A percentile compares a stretch with the other conserved stretches of the same genome.
These are phyloP conservation scores for Phasia obesa DNA, from an alignment of 2,888 invertebrate genomes.

Conservation along the genomic window DNA sequence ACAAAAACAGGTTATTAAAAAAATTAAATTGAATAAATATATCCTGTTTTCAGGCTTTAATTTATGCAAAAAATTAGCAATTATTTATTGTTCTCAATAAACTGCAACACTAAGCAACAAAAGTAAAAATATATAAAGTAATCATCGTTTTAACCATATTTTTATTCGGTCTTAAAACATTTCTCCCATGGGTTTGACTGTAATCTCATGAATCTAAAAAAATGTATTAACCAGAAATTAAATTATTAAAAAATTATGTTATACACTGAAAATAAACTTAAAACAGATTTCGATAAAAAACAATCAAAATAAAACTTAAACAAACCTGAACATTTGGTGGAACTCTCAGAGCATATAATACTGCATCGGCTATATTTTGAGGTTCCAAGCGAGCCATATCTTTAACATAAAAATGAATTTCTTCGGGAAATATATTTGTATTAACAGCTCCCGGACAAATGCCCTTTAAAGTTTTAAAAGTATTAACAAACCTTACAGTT, in stretches of 20 bases:
- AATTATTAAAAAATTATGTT: too few relatives aligned
- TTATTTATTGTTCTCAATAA: constrained; percentile 60
- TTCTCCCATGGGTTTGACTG: constrained; percentile 81
- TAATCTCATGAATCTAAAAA: constrained; percentile 79
- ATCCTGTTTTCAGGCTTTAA: not conserved
- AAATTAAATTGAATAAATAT: not conserved
- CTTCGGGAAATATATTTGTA: constrained; percentile 80
- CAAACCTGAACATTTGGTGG: constrained; percentile 80
- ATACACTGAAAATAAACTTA: not conserved
- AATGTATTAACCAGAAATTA: not conserved
- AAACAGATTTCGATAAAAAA: not conserved
- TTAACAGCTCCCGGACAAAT: constrained; percentile 81
- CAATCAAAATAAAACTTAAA: not conserved
- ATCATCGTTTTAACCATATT: too few relatives aligned
- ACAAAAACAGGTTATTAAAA: constrained; percentile 24
- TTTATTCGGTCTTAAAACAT: constrained; percentile 76
- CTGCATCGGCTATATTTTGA: constrained; percentile 80
- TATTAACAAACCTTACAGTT: not conserved
- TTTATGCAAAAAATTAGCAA: too few relatives aligned
- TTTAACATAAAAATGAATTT: constrained; percentile 80
- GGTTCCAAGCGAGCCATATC: constrained; percentile 79
- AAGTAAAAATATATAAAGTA: not conserved
- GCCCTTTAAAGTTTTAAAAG: constrained; percentile 72
- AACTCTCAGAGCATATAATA: constrained; percentile 79
- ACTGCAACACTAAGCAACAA: not conserved